Percentiles rank a stretch among this genome's conserved stretches.
Conservation (phyloP, 2,888 invertebrate genomes). For the Drosophila lacicola region DNA sequence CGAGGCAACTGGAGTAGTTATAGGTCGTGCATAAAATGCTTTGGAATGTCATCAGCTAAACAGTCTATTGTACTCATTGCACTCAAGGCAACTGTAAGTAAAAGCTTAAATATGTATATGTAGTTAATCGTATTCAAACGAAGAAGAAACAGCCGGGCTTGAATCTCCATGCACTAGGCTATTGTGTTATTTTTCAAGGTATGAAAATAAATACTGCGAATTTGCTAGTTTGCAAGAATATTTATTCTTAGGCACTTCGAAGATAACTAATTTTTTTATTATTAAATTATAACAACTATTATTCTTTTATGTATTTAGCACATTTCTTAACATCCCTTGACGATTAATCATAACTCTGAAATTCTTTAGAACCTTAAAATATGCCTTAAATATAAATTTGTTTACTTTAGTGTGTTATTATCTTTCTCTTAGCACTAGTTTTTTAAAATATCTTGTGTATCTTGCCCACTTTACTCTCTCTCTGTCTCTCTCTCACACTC, state of each 20-base stretch:
- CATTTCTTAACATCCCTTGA: too few species aligned
- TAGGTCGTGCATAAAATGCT: slow-evolving; percentile 10
- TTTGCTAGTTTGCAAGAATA: too few species aligned
- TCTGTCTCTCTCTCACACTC: not conserved
- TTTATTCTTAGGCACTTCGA: too few species aligned
- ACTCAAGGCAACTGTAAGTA: slow-evolving; percentile 5
- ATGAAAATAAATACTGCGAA: too few species aligned
- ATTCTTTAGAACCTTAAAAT: too few species aligned
- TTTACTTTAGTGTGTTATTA: not conserved
- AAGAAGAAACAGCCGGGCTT: not conserved
- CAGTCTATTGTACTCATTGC: slow-evolving; percentile 16
- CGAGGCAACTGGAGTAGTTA: slow-evolving; percentile 7
- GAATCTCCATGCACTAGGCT: too few species aligned
- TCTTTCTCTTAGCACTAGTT: not conserved
- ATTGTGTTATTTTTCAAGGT: too few species aligned
- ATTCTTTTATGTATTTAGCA: too few species aligned
- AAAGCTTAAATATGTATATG: slow-evolving; percentile 3
- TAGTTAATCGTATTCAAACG: slow-evolving; percentile 19
- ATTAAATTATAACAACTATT: too few species aligned
- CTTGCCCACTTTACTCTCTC: not conserved
- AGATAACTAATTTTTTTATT: too few species aligned
- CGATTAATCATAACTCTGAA: too few species aligned
- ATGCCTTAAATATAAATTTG: not conserved
- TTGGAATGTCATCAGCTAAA: slow-evolving; percentile 26
- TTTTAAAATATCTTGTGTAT: not conserved